phyloP scores from a whole-genome alignment of 1,140 invertebrate genomes.

The Bombus waltoni region DNA sequence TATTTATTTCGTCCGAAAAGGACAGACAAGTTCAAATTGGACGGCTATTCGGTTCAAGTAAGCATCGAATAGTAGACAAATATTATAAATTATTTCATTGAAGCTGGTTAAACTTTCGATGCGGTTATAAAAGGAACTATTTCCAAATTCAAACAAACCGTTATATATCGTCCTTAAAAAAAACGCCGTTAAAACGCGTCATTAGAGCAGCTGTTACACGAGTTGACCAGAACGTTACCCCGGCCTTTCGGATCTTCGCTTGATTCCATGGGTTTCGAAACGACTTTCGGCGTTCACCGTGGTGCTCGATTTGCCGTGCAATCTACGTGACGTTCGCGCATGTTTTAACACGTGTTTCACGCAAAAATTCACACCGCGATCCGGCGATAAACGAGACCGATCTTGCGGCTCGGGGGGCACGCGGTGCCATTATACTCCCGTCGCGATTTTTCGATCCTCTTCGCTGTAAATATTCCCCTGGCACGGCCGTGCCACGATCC shows the following conservation, averaged over 20 bases:
- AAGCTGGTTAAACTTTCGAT: too few relatives aligned
- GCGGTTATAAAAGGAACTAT: too few relatives aligned
- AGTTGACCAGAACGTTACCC: slow-evolving; percentile 25
- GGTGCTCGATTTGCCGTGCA: slow-evolving; percentile 20
- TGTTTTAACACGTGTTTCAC: slow-evolving; percentile 71
- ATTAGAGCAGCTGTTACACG: slow-evolving; percentile 50
- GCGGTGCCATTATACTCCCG: slow-evolving; percentile 59
- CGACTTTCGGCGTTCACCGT: slow-evolving; percentile 14
- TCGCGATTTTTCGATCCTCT: slow-evolving; percentile 61
- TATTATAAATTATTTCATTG: too few relatives aligned
- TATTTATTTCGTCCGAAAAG: too few relatives aligned
- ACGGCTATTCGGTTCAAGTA: too few relatives aligned
- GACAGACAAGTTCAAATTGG: too few relatives aligned
- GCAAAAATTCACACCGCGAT: slow-evolving; percentile 66
- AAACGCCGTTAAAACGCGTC: neutral
- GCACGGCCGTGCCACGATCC: slow-evolving; percentile 36
- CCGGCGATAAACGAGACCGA: slow-evolving; percentile 57
- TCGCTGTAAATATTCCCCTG: slow-evolving; percentile 62
- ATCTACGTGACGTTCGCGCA: slow-evolving; percentile 52
- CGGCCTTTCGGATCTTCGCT: neutral
- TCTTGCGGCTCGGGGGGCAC: slow-evolving; percentile 44
- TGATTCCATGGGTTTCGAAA: neutral
- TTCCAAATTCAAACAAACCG: too few relatives aligned
- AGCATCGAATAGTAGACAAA: too few relatives aligned
- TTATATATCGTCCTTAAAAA: too few relatives aligned